A percentile compares a stretch with the other conserved stretches of the same genome.
Conservation (phyloP, 2,888 invertebrate genomes). For the Ormyrus labotus region DNA sequence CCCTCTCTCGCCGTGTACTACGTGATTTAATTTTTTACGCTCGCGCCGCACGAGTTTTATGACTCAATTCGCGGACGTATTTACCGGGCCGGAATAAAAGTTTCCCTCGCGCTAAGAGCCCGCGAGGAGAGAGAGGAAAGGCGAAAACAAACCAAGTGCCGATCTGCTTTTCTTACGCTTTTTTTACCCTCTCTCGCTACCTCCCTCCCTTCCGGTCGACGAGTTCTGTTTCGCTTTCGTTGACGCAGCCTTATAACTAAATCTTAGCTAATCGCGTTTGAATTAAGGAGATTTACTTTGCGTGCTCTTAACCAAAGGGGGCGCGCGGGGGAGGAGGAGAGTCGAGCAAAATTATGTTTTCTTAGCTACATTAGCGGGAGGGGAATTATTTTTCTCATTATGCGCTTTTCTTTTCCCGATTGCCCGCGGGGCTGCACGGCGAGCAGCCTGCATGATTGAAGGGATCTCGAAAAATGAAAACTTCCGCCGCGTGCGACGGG, state of each 20-base stretch:
- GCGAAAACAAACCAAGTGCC: conserved; percentile 23
- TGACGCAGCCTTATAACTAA: conserved; percentile 28
- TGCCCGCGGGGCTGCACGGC: neutral
- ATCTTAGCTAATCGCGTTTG: conserved; percentile 32
- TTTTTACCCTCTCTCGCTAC: neutral
- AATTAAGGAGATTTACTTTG: conserved; percentile 30
- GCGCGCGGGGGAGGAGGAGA: too few species aligned
- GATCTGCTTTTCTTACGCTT: conserved; percentile 3
- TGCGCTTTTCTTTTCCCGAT: conserved; percentile 2
- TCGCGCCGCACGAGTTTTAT: conserved; percentile 36
- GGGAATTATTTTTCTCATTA: conserved; percentile 19
- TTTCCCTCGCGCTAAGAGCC: conserved; percentile 42
- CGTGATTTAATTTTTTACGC: conserved; percentile 55
- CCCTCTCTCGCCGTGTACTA: conserved; percentile 14
- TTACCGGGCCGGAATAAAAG: conserved; percentile 56
- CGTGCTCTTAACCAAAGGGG: neutral
- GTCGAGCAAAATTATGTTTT: conserved; percentile 14
- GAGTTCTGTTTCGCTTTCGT: conserved; percentile 24
- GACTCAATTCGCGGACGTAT: conserved; percentile 52
- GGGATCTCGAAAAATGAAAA: too few species aligned
- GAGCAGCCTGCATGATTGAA: too few species aligned
- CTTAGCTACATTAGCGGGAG: neutral
- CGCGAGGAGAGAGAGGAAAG: neutral
- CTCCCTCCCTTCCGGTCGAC: neutral
- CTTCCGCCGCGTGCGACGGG: too few species aligned